A percentile compares a stretch with the other conserved stretches of the same genome.
Evolutionary conservation across 2,888 invertebrate species (phyloP).

Genomic region (Epiperipatus broadwayi): DNA sequence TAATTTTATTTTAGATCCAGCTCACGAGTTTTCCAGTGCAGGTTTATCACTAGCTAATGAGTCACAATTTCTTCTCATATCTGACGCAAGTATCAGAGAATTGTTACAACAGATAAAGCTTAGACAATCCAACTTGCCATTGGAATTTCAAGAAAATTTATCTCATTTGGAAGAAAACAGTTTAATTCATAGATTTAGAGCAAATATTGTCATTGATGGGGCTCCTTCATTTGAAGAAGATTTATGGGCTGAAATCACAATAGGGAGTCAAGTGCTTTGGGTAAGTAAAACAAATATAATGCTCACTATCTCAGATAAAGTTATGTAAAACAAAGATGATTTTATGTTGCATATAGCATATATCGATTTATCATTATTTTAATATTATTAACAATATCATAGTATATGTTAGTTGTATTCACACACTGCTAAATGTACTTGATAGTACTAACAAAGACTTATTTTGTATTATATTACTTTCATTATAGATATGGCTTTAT

Average conservation of each 20-base stretch:
- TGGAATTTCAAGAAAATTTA: slow-evolving; percentile 1
- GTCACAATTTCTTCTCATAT: slow-evolving; percentile 65
- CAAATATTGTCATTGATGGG: slow-evolving; percentile 66
- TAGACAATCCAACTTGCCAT: slow-evolving; percentile 13
- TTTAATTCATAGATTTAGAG: slow-evolving; percentile 59
- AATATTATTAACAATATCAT: too few species aligned
- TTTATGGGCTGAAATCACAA: slow-evolving; percentile 41
- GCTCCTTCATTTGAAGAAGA: slow-evolving; percentile 54
- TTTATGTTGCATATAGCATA: too few species aligned
- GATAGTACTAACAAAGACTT: too few species aligned
- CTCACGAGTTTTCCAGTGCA: too few species aligned
- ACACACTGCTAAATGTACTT: too few species aligned
- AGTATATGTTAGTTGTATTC: too few species aligned
- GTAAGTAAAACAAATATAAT: slow-evolving; percentile 18
- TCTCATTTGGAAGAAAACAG: slow-evolving; percentile 29
- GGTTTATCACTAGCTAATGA: slow-evolving; percentile 51
- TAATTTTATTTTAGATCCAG: too few species aligned
- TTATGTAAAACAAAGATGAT: too few species aligned
- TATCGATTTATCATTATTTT: too few species aligned
- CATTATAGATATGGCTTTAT: too few species aligned
- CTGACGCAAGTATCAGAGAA: slow-evolving; percentile 53
- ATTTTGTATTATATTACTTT: too few species aligned
- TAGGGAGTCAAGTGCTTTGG: slow-evolving; percentile 35
- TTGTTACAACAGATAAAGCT: slow-evolving; percentile 38
- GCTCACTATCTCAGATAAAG: too few species aligned